phyloP scores from a whole-genome alignment of 2,888 invertebrate species.

The Ectropis crepuscularia region DNA sequence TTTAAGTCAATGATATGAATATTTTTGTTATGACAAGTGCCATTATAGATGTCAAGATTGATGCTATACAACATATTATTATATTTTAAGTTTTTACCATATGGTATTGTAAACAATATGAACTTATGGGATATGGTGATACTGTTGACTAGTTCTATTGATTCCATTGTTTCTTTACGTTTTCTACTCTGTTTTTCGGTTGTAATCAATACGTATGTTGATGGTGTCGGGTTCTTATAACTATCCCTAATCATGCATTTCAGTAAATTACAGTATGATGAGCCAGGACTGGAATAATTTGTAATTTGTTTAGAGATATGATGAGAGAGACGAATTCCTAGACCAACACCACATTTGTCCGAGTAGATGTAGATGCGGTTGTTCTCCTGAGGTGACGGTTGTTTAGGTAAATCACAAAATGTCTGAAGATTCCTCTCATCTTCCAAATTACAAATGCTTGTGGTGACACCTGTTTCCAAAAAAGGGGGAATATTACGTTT shows the following conservation, averaged over 20 bases:
- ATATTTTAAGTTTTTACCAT: too few relatives aligned
- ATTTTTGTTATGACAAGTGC: too few relatives aligned
- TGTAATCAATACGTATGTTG: background rate
- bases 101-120: too few relatives aligned
- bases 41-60: too few relatives aligned
- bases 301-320: background rate
- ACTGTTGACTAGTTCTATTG: too few relatives aligned
- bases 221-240: background rate
- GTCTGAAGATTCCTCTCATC: background rate
- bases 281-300: background rate
- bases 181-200: background rate
- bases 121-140: too few relatives aligned
- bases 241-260: background rate
- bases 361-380: background rate
- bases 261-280: background rate
- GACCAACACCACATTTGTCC: constrained; percentile 1
- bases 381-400: background rate
- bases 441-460: too few relatives aligned
- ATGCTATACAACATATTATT: too few relatives aligned
- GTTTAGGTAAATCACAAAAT: background rate
- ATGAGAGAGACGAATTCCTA: background rate
- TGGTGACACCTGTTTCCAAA: too few relatives aligned
- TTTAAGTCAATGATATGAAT: too few relatives aligned
- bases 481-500: too few relatives aligned
- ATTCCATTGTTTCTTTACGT: too few relatives aligned